Percentiles rank a stretch among this genome's conserved stretches.
Evolutionary conservation across 2,797 vertebrate species (phyloP).

Genomic region (Pelodytes ibericus): DNA sequence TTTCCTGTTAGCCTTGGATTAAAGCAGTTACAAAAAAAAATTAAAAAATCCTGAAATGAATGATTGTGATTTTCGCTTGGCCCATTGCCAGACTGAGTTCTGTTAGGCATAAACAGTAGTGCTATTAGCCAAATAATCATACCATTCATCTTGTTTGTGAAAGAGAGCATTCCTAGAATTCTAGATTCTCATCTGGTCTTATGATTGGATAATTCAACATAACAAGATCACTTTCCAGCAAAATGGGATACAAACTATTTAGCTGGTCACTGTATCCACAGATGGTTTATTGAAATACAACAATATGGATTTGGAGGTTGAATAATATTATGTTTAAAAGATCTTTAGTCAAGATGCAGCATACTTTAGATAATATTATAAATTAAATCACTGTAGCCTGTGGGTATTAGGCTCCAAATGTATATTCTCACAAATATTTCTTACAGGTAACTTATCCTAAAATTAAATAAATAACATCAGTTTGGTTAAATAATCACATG

Average conservation of each 20-base stretch:
- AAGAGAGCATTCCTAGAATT: constrained; percentile 43
- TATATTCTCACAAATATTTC: too few species aligned
- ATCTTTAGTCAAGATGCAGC: too few species aligned
- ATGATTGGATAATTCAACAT: constrained; percentile 15
- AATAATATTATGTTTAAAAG: too few species aligned
- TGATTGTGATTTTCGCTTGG: constrained; percentile 39
- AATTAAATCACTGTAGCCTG: too few species aligned
- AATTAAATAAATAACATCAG: too few species aligned
- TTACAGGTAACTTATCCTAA: too few species aligned
- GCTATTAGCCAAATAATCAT: constrained; percentile 36
- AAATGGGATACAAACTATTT: background rate
- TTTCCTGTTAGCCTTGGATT: constrained; percentile 5
- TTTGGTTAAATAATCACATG: too few species aligned
- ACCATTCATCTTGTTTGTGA: constrained; percentile 34
- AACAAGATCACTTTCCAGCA: background rate
- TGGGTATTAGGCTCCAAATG: too few species aligned
- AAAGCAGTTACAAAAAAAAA: constrained; percentile 9
- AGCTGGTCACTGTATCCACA: background rate
- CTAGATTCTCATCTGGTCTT: constrained; percentile 13
- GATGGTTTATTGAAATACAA: too few species aligned
- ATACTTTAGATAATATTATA: too few species aligned
- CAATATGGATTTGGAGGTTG: too few species aligned
- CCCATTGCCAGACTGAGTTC: constrained; percentile 15
- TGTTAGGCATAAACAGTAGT: constrained; percentile 34
- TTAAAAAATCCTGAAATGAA: constrained; percentile 31